Conservation (phyloP, 2,113 vertebrate genomes). For the Carassius carassius region DNA sequence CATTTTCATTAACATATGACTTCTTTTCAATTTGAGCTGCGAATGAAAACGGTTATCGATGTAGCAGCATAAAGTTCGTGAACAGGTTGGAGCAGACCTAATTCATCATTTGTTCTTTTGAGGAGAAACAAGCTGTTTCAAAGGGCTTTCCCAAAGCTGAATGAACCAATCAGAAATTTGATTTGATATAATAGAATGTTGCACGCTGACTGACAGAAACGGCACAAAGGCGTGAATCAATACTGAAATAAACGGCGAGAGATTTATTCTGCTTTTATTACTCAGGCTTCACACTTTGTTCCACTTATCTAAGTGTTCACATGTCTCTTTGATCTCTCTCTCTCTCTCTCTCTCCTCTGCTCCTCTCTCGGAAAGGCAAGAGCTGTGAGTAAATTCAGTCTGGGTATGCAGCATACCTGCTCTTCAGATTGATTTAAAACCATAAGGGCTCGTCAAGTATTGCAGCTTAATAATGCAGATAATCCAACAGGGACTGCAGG, state of each 20-base stretch:
- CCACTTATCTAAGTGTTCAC: constrained; percentile 42
- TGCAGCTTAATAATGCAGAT: constrained; percentile 40
- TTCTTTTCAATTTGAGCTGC: constrained; percentile 1
- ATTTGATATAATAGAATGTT: background rate
- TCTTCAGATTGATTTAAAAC: constrained; percentile 43
- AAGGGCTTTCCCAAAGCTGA: constrained; percentile 19
- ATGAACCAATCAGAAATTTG: constrained; percentile 37
- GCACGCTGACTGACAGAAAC: too few relatives aligned
- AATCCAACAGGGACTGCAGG: constrained; percentile 38
- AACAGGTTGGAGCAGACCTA: background rate
- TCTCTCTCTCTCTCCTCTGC: background rate
- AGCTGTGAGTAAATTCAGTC: constrained; percentile 39
- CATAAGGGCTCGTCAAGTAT: constrained; percentile 26
- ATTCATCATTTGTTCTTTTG: constrained; percentile 18
- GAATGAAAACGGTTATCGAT: background rate
- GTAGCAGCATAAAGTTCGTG: background rate
- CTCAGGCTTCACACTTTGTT: constrained; percentile 37
- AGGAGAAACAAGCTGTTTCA: constrained; percentile 17
- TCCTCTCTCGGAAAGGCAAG: background rate
- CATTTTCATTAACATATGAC: background rate
- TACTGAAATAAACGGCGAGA: constrained; percentile 19
- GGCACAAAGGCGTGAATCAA: background rate
- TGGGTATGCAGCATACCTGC: constrained; percentile 32
- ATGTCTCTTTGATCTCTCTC: constrained; percentile 34
- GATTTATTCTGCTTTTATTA: constrained; percentile 37